These are phyloP conservation scores for Hypsibius dujardini DNA, from an alignment of 1,140 invertebrate genomes.

Conservation along the genomic window DNA sequence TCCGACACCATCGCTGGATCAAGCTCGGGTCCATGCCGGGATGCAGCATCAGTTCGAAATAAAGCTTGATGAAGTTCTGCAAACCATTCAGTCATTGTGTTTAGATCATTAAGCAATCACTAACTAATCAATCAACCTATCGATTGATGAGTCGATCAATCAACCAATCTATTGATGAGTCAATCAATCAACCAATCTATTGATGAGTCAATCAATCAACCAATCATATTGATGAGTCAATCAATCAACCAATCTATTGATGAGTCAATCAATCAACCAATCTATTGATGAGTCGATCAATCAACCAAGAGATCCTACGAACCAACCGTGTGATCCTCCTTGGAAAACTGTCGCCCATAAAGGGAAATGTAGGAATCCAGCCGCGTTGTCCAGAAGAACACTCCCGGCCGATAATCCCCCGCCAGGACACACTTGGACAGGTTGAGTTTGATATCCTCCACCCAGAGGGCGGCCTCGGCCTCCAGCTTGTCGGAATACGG, in stretches of 20 bases:
- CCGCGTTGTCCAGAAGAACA: slow-evolving; percentile 32
- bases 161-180: too few relatives aligned
- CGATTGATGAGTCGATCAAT: too few relatives aligned
- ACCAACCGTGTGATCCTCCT: slow-evolving; percentile 73
- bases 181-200: too few relatives aligned
- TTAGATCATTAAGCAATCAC: too few relatives aligned
- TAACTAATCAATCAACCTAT: too few relatives aligned
- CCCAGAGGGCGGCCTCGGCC: slow-evolving; percentile 30
- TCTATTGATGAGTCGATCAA: too few relatives aligned
- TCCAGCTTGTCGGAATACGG: slow-evolving; percentile 35
- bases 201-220: too few relatives aligned
- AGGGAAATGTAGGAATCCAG: slow-evolving; percentile 48
- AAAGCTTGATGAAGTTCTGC: slow-evolving; percentile 61
- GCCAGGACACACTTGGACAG: slow-evolving; percentile 33
- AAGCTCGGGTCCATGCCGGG: slow-evolving; percentile 55
- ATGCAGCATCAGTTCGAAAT: slow-evolving; percentile 55
- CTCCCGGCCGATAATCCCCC: slow-evolving; percentile 34
- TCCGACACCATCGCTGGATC: slow-evolving; percentile 40
- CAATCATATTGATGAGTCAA: too few relatives aligned
- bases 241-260: too few relatives aligned
- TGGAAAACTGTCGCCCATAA: slow-evolving; percentile 68
- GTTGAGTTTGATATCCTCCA: slow-evolving; percentile 36
- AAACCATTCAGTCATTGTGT: too few relatives aligned
- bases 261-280: too few relatives aligned
- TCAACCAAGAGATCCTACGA: too few relatives aligned